These are phyloP conservation scores for Goniozus legneri DNA, from an alignment of 1,140 invertebrate species.

Conservation along the genomic window DNA sequence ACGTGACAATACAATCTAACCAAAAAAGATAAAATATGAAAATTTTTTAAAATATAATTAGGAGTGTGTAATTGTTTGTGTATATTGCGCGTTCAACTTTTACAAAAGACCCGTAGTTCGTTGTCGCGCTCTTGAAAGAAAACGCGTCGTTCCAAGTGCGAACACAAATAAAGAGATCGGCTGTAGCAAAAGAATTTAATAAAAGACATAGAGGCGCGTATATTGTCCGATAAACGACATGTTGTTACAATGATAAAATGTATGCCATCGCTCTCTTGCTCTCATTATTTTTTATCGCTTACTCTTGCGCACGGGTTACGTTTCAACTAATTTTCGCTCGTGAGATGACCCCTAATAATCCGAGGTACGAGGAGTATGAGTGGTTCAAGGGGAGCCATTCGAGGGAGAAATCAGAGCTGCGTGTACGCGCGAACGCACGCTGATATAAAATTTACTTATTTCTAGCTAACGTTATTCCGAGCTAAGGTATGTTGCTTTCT, in stretches of 20 bases:
- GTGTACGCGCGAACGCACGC: slow-evolving; percentile 42
- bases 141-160: too few relatives aligned
- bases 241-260: slow-evolving; percentile 9
- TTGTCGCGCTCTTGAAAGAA: too few relatives aligned
- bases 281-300: slow-evolving; percentile 12
- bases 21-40: too few relatives aligned
- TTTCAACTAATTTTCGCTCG: slow-evolving; percentile 24
- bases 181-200: slow-evolving; percentile 35
- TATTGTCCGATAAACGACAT: slow-evolving; percentile 19
- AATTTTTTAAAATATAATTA: too few relatives aligned
- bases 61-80: too few relatives aligned
- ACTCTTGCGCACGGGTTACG: too few relatives aligned
- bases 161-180: slow-evolving; percentile 49
- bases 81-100: too few relatives aligned
- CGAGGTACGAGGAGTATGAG: too few relatives aligned
- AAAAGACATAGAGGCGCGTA: slow-evolving; percentile 26
- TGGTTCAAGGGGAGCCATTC: too few relatives aligned
- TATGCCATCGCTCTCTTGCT: slow-evolving; percentile 20
- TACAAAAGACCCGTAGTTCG: too few relatives aligned
- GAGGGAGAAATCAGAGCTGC: too few relatives aligned
- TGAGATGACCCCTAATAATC: slow-evolving; percentile 11
- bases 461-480: slow-evolving; percentile 40
- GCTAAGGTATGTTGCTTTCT: slow-evolving; percentile 35
- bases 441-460: slow-evolving; percentile 53
- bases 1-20: slow-evolving; percentile 42